Conservation (phyloP, 2,113 vertebrate species). For the Centropristis striata region DNA sequence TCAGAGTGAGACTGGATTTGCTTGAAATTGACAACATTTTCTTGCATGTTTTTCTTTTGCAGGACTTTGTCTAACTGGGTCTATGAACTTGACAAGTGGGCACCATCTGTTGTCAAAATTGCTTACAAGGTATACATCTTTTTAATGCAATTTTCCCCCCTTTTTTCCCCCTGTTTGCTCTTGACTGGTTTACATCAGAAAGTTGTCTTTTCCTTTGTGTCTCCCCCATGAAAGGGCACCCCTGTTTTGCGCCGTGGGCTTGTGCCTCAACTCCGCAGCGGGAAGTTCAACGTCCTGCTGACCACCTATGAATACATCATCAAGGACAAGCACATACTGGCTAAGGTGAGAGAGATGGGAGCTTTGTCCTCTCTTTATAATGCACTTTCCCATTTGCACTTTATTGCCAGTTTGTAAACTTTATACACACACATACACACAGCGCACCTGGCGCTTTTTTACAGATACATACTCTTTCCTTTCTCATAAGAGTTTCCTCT, state of each 20-base stretch:
- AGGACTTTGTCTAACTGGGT: conserved; percentile 99
- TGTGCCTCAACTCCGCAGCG: conserved; percentile 94
- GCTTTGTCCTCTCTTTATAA: neutral
- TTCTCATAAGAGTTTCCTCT: neutral
- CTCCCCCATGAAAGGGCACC: conserved; percentile 87
- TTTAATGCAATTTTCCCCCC: neutral
- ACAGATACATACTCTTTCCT: neutral
- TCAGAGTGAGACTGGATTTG: neutral
- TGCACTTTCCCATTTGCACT: neutral
- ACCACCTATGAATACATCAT: conserved; percentile 99
- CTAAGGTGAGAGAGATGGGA: conserved; percentile 88
- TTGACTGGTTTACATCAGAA: neutral
- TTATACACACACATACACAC: neutral
- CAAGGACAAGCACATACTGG: conserved; percentile 99
- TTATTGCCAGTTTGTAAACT: neutral
- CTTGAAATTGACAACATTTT: neutral
- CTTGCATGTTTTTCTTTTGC: conserved; percentile 37
- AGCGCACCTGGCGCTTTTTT: neutral
- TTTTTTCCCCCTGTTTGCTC: neutral
- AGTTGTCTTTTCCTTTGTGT: neutral
- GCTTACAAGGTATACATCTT: conserved; percentile 93
- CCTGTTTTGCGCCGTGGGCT: conserved; percentile 93
- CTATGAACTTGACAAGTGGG: conserved; percentile 98
- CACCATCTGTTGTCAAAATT: conserved; percentile 97
- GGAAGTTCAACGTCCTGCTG: conserved; percentile 97